Base-by-base conservation (phyloP, 2,888 invertebrate genomes). In the Resseliella maxima region DNA sequence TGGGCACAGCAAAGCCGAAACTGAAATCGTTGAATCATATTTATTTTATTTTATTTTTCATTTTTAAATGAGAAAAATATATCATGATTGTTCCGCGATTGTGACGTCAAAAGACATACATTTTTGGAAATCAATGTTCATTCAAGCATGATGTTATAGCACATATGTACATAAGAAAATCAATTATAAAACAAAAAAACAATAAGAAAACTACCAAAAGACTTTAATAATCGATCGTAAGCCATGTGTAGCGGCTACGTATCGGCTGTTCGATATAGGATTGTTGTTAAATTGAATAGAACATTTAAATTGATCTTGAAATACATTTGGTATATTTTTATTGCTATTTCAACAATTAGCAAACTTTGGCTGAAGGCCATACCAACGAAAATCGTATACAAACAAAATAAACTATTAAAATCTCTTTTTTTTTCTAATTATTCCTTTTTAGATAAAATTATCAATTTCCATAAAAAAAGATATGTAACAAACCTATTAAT, bases 231-330 rank as follows among this genome's bases (percentile, higher is more conserved):
- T n/a, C n/a, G n/a, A n/a, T n/a, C n/a, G n/a, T n/a, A n/a, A n/a
- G n/a, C n/a, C n/a, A n/a, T n/a, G n/a, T n/a, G n/a, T 8, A 50
- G 50, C 18, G 1, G 46, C 46, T 18, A 50, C 46, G 46, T 18
- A 50, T 15, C 18, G 46, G 46, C 15, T 18, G 46, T 15, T 18
- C 15, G 46, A 50, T 59, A 59, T 59, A n/a, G 50, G 24, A 24
- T 59, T 59, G 50, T 18, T 50, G 10, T 59, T 59, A 24, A n/a
- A 59, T 59, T 24, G n/a, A n/a, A 59, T 24, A 41, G 5, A 12
- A 41, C 41, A n/a, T 50, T 59, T 24, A 5, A 59, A 59, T 72
- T 72, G 72, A 72, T 72, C 72, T 72, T 72, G 72, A 72, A 72
- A 72, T 72, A 72, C 72, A 72, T 72, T 72, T 72, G 72, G 18